Percentiles rank a stretch among this genome's conserved stretches.
These are phyloP conservation scores for Rhinoderma darwinii DNA, from an alignment of 2,113 vertebrate species.

Conservation along the genomic window DNA sequence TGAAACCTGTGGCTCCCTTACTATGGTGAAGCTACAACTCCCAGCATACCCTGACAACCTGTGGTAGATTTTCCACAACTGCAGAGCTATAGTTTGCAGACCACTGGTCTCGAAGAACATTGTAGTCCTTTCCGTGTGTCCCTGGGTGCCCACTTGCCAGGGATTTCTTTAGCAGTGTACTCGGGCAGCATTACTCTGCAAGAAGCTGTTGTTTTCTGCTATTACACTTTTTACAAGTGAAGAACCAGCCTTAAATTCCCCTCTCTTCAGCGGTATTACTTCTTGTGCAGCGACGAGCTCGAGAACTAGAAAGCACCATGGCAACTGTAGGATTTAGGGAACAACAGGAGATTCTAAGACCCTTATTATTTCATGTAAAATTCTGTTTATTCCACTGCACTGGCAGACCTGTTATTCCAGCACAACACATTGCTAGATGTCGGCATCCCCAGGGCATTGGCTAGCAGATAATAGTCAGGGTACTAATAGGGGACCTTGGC, in stretches of 20 bases:
- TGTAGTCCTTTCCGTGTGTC: too few relatives aligned
- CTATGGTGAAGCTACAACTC: too few relatives aligned
- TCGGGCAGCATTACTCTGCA: not conserved
- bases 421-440: not conserved
- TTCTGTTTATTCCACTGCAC: slow-evolving; percentile 27
- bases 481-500: not conserved
- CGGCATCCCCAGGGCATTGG: not conserved
- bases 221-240: not conserved
- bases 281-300: not conserved
- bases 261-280: not conserved
- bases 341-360: slow-evolving; percentile 40
- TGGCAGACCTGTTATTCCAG: not conserved
- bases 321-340: slow-evolving; percentile 48
- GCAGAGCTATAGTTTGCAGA: not conserved
- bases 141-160: not conserved
- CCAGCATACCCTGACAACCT: not conserved
- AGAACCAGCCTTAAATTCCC: not conserved
- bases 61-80: too few relatives aligned
- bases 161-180: not conserved
- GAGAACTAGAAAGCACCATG: slow-evolving; percentile 35
- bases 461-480: not conserved
- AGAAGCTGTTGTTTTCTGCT: not conserved
- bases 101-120: too few relatives aligned
- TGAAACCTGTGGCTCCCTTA: too few relatives aligned
- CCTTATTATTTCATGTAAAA: slow-evolving; percentile 49